Conservation (phyloP, 2,113 vertebrate species). For the Cephalopterus ornatus region DNA sequence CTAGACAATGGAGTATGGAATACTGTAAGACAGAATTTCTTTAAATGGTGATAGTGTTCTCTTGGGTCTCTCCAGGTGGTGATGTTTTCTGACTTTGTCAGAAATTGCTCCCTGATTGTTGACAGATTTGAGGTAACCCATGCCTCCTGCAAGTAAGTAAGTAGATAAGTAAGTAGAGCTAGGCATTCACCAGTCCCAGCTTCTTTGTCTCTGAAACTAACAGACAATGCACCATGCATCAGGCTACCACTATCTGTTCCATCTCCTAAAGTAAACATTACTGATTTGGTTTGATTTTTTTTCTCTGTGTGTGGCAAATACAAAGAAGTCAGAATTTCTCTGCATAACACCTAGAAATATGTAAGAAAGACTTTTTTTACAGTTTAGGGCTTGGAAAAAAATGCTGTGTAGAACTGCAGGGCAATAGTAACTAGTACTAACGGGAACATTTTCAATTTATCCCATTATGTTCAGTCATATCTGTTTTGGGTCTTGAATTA, state of each 20-base stretch:
- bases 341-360: background rate
- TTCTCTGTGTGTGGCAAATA: background rate
- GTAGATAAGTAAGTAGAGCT: conserved; percentile 8
- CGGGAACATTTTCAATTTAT: background rate
- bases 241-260: background rate
- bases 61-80: conserved; percentile 26
- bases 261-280: background rate
- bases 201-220: background rate
- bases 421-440: background rate
- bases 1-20: conserved; percentile 29
- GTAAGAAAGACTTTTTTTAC: background rate
- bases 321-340: background rate
- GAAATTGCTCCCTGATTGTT: conserved; percentile 38
- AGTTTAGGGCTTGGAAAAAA: background rate
- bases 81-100: conserved; percentile 42
- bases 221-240: background rate
- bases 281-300: background rate
- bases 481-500: background rate
- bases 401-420: background rate
- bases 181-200: background rate
- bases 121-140: conserved; percentile 58
- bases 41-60: conserved; percentile 19
- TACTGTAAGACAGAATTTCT: conserved; percentile 10
- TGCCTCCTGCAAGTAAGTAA: background rate
- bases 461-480: background rate